Percentiles rank a stretch among this genome's conserved stretches.
Conservation (phyloP, 1,140 invertebrate genomes). For the Zaprionus inermis region DNA sequence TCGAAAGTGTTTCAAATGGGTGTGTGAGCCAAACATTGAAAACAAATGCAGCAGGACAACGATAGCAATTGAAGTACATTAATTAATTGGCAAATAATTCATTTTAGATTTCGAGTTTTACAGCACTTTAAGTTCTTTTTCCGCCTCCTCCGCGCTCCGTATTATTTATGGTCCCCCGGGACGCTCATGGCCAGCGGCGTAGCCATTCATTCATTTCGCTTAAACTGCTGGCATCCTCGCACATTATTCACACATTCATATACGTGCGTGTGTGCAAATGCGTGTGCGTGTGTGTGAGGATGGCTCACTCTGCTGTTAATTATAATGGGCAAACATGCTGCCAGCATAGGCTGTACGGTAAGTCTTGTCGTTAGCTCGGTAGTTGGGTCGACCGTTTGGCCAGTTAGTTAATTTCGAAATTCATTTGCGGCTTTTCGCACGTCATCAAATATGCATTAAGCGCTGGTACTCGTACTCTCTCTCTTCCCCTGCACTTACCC, state of each 20-base stretch:
- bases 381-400: constrained; percentile 12
- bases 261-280: neutral
- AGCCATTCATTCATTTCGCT: constrained; percentile 67
- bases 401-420: constrained; percentile 54
- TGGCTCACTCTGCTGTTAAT: constrained; percentile 54
- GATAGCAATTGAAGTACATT: constrained; percentile 69
- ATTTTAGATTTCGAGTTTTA: constrained; percentile 37
- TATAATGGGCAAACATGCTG: constrained; percentile 49
- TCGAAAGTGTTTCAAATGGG: constrained; percentile 53
- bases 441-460: constrained; percentile 70
- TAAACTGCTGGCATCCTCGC: constrained; percentile 20
- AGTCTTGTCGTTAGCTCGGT: constrained; percentile 2
- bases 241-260: constrained; percentile 1
- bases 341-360: neutral
- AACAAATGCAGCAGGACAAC: constrained; percentile 52
- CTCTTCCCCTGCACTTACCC: constrained; percentile 86
- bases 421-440: constrained; percentile 59
- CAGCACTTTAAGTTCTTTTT: neutral
- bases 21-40: constrained; percentile 18
- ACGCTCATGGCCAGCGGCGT: constrained; percentile 28
- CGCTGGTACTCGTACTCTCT: neutral
- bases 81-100: constrained; percentile 78
- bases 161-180: constrained; percentile 47
- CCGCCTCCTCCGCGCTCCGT: neutral
- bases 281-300: constrained; percentile 1